A percentile compares a stretch with the other conserved stretches of the same genome.
Conservation (phyloP, 2,113 vertebrate species). For the Pedetes capensis region DNA sequence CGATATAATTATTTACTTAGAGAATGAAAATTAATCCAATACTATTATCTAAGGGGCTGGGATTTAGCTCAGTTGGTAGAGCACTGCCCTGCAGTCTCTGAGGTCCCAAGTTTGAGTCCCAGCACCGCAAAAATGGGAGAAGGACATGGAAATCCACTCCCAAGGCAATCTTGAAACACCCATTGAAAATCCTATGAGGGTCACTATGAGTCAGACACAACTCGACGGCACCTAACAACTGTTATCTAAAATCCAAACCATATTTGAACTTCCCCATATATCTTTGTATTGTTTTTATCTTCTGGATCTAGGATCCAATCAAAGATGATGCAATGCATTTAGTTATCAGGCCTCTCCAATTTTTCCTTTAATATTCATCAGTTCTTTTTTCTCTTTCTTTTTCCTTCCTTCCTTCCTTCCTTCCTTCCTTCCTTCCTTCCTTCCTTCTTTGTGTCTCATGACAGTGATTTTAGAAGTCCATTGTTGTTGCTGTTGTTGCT, state of each 20-base stretch:
- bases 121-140: no score
- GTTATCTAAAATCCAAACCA: not conserved
- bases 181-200: no score
- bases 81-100: no score
- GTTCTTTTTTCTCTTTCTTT: not conserved
- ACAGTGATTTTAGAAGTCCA: not conserved
- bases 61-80: no score
- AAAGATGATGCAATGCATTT: not conserved
- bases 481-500: no score
- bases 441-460: not conserved
- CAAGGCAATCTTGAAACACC: no score
- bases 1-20: not conserved
- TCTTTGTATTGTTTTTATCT: slow-evolving; percentile 16
- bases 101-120: no score
- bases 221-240: no score
- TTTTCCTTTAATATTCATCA: slow-evolving; percentile 1
- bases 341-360: not conserved
- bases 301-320: not conserved
- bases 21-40: not conserved
- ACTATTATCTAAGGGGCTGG: not conserved
- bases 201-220: no score
- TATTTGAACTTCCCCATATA: not conserved
- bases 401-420: no score
- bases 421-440: no score
- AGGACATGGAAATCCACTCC: no score